A percentile compares a stretch with the other conserved stretches of the same genome.
Conservation (phyloP, 2,797 vertebrate genomes). For the Gymnoscopelus microlampas region DNA sequence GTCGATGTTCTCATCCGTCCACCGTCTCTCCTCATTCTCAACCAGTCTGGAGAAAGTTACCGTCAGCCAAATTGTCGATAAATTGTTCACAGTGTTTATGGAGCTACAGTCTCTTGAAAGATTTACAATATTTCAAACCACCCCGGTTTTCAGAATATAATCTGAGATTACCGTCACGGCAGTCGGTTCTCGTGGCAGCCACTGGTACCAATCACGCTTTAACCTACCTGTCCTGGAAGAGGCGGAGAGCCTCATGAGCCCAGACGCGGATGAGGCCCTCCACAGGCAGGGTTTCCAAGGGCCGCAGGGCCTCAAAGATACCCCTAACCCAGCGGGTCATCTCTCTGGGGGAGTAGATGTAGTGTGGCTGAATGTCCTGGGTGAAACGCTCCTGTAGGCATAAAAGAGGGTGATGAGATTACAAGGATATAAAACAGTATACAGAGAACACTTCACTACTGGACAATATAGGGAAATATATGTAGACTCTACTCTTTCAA, state of each 20-base stretch:
- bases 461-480: too few relatives aligned
- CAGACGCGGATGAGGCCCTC: slow-evolving; percentile 98
- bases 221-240: slow-evolving; percentile 96
- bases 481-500: too few relatives aligned
- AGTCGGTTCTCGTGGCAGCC: too few relatives aligned
- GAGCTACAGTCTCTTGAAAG: background rate
- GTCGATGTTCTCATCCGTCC: slow-evolving; percentile 99
- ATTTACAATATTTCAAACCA: too few relatives aligned
- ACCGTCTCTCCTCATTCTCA: slow-evolving; percentile 95
- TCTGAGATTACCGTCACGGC: too few relatives aligned
- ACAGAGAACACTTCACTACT: background rate
- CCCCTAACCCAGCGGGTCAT: slow-evolving; percentile 99
- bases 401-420: background rate
- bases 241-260: slow-evolving; percentile 97
- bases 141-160: too few relatives aligned
- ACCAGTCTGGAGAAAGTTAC: slow-evolving; percentile 84
- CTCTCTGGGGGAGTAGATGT: slow-evolving; percentile 98
- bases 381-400: slow-evolving; percentile 93
- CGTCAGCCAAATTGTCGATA: background rate
- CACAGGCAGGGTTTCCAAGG: slow-evolving; percentile 94
- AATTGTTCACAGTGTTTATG: background rate
- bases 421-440: background rate
- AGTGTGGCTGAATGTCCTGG: slow-evolving; percentile 97
- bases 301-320: slow-evolving; percentile 95
- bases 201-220: too few relatives aligned